Percentiles rank a stretch among this genome's conserved stretches.
Evolutionary conservation across 92 coral and sea anemone genomes (phyloP).

Genomic region (Porites divaricata): DNA sequence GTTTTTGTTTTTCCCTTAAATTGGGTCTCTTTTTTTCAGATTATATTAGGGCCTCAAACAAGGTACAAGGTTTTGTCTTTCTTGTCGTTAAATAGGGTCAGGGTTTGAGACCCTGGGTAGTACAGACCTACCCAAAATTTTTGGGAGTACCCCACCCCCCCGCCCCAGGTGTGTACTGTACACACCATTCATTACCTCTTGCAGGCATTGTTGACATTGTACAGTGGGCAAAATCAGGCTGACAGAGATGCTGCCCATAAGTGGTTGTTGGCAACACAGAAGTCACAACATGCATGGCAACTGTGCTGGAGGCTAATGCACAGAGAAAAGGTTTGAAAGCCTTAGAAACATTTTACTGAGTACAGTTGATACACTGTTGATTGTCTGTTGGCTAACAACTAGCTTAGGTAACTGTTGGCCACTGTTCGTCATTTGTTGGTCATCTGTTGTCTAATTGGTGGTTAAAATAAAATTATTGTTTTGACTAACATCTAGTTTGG

Average conservation of each 20-base stretch:
- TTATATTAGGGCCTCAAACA: too few relatives aligned
- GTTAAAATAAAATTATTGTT: too few relatives aligned
- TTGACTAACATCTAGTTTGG: too few relatives aligned
- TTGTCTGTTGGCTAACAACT: too few relatives aligned
- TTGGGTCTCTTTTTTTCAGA: too few relatives aligned
- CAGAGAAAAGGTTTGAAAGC: conserved; percentile 73
- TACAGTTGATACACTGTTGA: too few relatives aligned
- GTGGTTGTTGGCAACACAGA: conserved; percentile 92
- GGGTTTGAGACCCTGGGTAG: not conserved
- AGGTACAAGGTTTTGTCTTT: too few relatives aligned
- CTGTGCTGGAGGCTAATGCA: conserved; percentile 95
- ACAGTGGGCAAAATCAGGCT: conserved; percentile 73
- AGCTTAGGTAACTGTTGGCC: too few relatives aligned
- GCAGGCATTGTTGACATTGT: conserved; percentile 88
- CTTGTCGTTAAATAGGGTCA: too few relatives aligned
- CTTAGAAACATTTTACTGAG: not conserved
- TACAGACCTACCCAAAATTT: not conserved
- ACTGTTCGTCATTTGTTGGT: too few relatives aligned
- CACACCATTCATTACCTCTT: not conserved
- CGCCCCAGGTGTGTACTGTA: not conserved
- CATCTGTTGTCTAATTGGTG: too few relatives aligned
- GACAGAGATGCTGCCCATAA: conserved; percentile 90
- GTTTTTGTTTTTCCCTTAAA: too few relatives aligned
- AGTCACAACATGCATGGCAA: conserved; percentile 95
- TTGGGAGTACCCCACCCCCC: not conserved